phyloP scores from a whole-genome alignment of 2,888 invertebrate genomes.

The Rhagonycha fulva region DNA sequence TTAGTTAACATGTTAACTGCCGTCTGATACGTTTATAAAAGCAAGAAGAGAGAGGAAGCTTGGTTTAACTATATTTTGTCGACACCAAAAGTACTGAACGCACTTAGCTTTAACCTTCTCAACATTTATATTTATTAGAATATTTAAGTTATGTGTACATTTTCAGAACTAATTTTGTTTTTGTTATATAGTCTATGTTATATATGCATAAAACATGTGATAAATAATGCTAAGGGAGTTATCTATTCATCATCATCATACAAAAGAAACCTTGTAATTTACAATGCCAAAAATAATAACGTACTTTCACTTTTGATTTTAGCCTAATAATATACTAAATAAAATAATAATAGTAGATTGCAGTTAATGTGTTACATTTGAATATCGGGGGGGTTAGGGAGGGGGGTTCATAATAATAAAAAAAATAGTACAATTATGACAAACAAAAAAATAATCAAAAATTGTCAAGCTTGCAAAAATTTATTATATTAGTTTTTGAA shows the following conservation, averaged over 20 bases:
- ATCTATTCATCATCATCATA: not conserved
- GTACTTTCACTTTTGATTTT: not conserved
- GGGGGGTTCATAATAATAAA: not conserved
- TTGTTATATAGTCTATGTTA: constrained; percentile 1
- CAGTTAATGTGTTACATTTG: constrained; percentile 14
- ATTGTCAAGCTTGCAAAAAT: constrained; percentile 16
- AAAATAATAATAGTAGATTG: not conserved
- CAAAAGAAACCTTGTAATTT: not conserved
- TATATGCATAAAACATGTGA: constrained; percentile 1
- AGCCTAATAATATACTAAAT: not conserved
- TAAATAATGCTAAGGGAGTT: not conserved
- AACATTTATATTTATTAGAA: not conserved
- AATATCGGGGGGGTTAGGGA: not conserved
- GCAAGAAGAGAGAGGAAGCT: not conserved
- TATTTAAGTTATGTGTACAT: constrained; percentile 1
- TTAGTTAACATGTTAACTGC: constrained; percentile 9
- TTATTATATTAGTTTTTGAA: constrained; percentile 23
- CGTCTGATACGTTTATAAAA: not conserved
- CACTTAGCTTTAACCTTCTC: constrained; percentile 3
- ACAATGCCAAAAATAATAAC: not conserved
- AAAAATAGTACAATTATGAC: constrained; percentile 24
- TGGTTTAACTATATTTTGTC: not conserved
- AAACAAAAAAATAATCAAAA: constrained; percentile 14
- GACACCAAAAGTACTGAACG: not conserved
- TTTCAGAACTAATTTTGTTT: constrained; percentile 2